Base-by-base conservation (phyloP, 2,888 invertebrate genomes). In the Caenorhabditis uteleia region DNA sequence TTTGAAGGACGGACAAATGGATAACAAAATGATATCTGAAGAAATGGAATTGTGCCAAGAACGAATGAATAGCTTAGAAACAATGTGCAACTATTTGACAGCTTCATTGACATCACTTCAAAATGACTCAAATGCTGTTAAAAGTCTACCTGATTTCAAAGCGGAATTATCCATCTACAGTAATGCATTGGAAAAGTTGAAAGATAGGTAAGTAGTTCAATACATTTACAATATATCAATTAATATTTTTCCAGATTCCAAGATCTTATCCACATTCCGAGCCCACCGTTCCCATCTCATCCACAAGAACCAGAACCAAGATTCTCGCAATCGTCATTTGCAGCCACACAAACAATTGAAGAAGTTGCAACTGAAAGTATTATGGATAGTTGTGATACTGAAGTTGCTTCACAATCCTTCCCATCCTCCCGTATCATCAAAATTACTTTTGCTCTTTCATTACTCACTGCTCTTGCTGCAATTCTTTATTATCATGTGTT, bases 1-100 rank as follows among this genome's bases (percentile, higher is more conserved):
- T 38, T 53, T 75, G 42, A 66, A 59, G 34, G 51, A 64, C 14
- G 60, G 62, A 25, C 58, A 59, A 26, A 34, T 65, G 18, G 72
- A 75, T 25, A 68, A 57, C 16, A 62, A 57, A 26, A 46, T 57
- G 34, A 67, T 76, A 27, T 39, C 62, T 14, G 64, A 59, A 8
- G 73, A 77, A 38, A 70, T 77, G 65, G 69, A 72, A 33, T 49
- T 70, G 53, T 77, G 77, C 47, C 72, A 75, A 39, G 73, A 77
- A 38, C 40, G 75, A 42, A 73, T 77, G 73, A 58, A 75, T 45
- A 70, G 69, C 39, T 53, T 77, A 43, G 77, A 77, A 43, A 74
- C 77, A 8, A 68, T 70, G 70, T 77, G 77, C 65, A 75, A 75
- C 48, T 75, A 70, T 36, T 50, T 77, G 46, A 71, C 73, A 4